Evolutionary conservation across 2,797 vertebrate genomes (phyloP), one percentile per base, ranked within the genome.

Genomic region (Melanotaenia boesemani): DNA sequence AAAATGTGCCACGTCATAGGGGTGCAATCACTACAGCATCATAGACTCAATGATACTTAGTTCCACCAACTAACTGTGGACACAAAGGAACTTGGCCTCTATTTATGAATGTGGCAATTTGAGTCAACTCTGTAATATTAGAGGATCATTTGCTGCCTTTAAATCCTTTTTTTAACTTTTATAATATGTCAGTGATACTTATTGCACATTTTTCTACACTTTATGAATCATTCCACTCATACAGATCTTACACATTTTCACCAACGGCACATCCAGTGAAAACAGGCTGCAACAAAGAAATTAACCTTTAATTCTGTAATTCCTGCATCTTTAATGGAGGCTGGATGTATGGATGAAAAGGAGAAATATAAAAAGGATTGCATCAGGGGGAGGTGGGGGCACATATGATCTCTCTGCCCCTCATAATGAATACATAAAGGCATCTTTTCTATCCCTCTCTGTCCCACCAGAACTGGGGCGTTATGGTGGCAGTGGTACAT

Each of bases 341-440:
- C 52, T 70, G 28, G 28, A 28, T 28, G 28, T 28, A 28, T 28
- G 28, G 28, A 28, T 28, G 28, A 28, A 28, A 28, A 28, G 28
- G 28, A 28, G 28, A 28, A 28, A 28, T 28, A 28, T 28, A 28
- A 79, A 77, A 57, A 68, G 76, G 56, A 7, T 1, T 63, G 37
- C 41, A 59, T 50, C 22, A 1, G 41, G 52, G 52, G 70, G 52
- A 28, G 63, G 63, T 0, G 59, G 75, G n/a, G 70, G 61, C 37
- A 24, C 24, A 75, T 76, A 69, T 87, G 83, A 87, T 82, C 82
- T 80, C 54, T 22, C 48, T 69, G 77, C 88, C 87, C 79, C 78
- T 86, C 77, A 85, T 88, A 83, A 88, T 90, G 81, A 96, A 97
- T 95, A 96, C 95, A 96, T 96, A 95, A 96, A 96, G 95, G 95